Evolutionary conservation across 2,888 invertebrate species (phyloP).

Genomic region (Neoaliturus tenellus): DNA sequence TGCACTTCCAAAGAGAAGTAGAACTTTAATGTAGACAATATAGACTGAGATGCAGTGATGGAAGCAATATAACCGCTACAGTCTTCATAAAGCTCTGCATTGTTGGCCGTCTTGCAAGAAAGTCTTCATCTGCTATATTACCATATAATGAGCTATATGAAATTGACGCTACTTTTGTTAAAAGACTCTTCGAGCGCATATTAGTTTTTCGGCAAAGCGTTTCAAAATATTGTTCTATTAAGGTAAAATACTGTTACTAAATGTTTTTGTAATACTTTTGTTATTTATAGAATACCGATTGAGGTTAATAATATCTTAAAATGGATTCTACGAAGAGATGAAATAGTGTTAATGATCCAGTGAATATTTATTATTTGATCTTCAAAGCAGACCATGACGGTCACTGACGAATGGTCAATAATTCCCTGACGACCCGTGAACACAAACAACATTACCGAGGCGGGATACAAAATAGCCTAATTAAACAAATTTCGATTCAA

Average conservation of each 20-base stretch:
- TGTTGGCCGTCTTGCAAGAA: slow-evolving; percentile 23
- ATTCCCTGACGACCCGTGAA: not conserved
- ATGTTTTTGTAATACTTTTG: too few species aligned
- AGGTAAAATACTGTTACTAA: too few species aligned
- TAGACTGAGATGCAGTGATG: not conserved
- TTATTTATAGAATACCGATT: too few species aligned
- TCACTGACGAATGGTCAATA: not conserved
- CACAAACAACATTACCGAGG: not conserved
- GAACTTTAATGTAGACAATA: not conserved
- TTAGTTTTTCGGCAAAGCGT: too few species aligned
- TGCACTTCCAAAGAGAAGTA: too few species aligned
- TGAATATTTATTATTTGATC: not conserved
- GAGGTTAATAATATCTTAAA: too few species aligned
- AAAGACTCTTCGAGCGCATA: not conserved
- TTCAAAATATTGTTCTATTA: too few species aligned
- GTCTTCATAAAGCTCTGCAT: slow-evolving; percentile 7
- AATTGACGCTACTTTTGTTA: not conserved
- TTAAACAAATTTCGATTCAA: slow-evolving; percentile 22
- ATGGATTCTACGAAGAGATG: too few species aligned
- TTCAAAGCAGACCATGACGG: not conserved
- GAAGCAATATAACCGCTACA: not conserved
- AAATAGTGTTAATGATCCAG: too few species aligned
- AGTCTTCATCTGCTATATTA: slow-evolving; percentile 9
- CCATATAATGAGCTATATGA: not conserved
- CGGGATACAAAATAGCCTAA: not conserved